These are phyloP conservation scores for Cyrtorhinus lividipennis DNA, from an alignment of 1,140 invertebrate genomes.

Conservation along the genomic window DNA sequence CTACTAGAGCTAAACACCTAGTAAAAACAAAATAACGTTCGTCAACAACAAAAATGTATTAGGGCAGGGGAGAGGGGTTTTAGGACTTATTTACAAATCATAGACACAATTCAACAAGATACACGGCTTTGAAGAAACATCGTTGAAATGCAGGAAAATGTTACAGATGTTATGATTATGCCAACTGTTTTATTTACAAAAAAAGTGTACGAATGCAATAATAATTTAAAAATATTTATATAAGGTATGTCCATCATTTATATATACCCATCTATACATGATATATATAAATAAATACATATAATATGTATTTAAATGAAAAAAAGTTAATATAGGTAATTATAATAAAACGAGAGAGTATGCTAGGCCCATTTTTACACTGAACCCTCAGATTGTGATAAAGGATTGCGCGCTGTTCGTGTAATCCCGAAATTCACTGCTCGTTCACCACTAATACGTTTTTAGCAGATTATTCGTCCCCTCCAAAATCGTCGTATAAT, in stretches of 20 bases:
- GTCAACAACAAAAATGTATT: neutral
- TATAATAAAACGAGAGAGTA: neutral
- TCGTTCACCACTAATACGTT: no score
- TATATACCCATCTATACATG: conserved; percentile 17
- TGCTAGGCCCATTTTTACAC: neutral
- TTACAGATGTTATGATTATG: neutral
- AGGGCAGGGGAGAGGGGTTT: no score
- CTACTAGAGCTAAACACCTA: conserved; percentile 15
- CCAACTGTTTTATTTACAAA: conserved; percentile 9
- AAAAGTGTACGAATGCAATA: conserved; percentile 14
- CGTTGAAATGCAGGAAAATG: neutral
- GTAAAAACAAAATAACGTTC: conserved; percentile 5
- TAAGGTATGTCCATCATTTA: conserved; percentile 20
- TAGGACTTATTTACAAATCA: conserved; percentile 11
- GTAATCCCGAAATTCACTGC: no score
- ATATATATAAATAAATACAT: neutral
- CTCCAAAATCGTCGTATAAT: no score
- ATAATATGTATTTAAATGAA: conserved; percentile 4
- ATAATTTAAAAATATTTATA: conserved; percentile 15
- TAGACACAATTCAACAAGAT: neutral
- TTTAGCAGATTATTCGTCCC: no score
- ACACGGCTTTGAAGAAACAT: neutral
- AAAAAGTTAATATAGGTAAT: neutral
- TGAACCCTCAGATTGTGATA: no score
- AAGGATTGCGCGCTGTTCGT: no score